Evolutionary conservation across 2,797 vertebrate genomes (phyloP).

Genomic region (Anniella stebbinsi): DNA sequence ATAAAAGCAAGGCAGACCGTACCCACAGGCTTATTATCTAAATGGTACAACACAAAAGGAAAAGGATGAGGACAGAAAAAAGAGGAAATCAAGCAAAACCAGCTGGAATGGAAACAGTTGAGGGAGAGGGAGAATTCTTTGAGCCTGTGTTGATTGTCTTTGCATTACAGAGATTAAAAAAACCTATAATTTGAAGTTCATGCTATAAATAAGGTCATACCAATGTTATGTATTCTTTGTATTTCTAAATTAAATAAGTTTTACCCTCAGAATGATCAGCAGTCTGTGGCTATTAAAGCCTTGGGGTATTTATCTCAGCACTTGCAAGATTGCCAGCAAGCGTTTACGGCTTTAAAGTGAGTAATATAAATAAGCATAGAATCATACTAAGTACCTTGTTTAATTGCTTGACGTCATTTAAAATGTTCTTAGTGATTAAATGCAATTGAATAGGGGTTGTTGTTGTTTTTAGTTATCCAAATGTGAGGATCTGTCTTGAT

Average conservation of each 20-base stretch:
- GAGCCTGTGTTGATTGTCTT: neutral
- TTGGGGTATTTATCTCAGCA: conserved; percentile 87
- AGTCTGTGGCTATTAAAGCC: conserved; percentile 84
- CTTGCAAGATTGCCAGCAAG: conserved; percentile 81
- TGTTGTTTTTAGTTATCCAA: neutral
- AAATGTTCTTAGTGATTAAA: neutral
- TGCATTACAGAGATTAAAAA: neutral
- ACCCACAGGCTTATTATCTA: neutral
- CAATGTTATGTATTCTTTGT: neutral
- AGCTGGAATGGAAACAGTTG: neutral
- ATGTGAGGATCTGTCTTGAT: neutral
- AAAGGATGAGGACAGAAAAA: neutral
- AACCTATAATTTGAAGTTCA: neutral
- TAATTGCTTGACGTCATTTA: neutral
- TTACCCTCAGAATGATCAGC: conserved; percentile 83
- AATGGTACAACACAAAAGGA: neutral
- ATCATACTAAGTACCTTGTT: neutral
- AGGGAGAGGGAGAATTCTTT: neutral
- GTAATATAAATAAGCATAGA: conserved; percentile 52
- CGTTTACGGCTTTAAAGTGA: conserved; percentile 89
- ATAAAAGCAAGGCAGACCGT: neutral
- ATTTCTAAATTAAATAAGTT: conserved; percentile 25
- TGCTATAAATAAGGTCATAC: neutral
- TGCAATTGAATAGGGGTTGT: neutral
- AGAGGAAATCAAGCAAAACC: neutral